Percentiles rank a stretch among this genome's conserved stretches.
These are phyloP conservation scores for Accipiter cooperii DNA, from an alignment of 2,113 vertebrate genomes.

Conservation along the genomic window DNA sequence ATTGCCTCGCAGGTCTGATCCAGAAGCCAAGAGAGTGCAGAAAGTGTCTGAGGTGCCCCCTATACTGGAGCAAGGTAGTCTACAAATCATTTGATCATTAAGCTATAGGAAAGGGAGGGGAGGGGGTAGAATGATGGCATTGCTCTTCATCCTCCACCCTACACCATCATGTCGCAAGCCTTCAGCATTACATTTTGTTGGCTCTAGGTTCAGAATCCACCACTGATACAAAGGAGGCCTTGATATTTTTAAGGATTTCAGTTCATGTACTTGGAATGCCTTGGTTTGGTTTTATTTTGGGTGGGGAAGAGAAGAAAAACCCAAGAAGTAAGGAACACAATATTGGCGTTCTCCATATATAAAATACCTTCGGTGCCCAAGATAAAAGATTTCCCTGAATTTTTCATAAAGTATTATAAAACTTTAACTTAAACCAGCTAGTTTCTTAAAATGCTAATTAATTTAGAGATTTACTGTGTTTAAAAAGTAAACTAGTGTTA, in stretches of 20 bases:
- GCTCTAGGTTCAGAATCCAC: not conserved
- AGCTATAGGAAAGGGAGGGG: not conserved
- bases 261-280: not conserved
- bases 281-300: not conserved
- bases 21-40: not conserved
- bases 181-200: not conserved
- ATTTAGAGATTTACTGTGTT: not conserved
- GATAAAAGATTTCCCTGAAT: not conserved
- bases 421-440: not conserved
- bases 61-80: not conserved
- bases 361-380: not conserved
- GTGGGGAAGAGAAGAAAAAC: not conserved
- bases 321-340: not conserved
- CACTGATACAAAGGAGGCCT: not conserved
- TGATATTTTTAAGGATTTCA: not conserved
- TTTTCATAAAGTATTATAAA: not conserved
- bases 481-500: not conserved
- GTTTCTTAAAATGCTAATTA: not conserved
- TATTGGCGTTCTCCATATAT: not conserved
- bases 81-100: not conserved
- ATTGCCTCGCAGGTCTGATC: not conserved
- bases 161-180: not conserved
- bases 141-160: not conserved
- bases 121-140: rapidly evolving
- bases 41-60: not conserved